Evolutionary conservation across 2,888 invertebrate species (phyloP), one percentile per base, ranked within the genome.

Genomic region (Muschampia plurimacula): DNA sequence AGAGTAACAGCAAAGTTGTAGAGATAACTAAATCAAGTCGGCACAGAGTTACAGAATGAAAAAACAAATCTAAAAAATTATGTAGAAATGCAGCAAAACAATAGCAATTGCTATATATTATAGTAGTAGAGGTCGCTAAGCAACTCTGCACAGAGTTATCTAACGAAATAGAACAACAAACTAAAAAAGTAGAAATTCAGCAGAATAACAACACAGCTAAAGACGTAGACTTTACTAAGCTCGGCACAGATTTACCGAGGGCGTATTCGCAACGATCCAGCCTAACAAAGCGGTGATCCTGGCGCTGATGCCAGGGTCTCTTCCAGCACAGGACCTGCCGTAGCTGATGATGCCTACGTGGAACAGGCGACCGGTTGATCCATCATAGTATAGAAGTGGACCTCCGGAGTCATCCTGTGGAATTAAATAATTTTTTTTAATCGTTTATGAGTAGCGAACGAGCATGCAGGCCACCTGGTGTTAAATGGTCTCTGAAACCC

Each of bases 251-350:
- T 75, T 75, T 3, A 46, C 46, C 63, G 80, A 83, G 0, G 88
- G 83, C 0, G 87, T 90, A 12, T 74, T 78, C 7, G 77, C 70
- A 0, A 81, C 66, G 28, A 97, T 95, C 96, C 96, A 97, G 57
- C 89, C 73, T 0, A 96, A 76, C 74, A 92, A 89, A 0, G 89
- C 80, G 0, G 95, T 92, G 0, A 96, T 89, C 32, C 95, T 88
- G 0, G 95, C 95, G 84, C 95, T 96, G 10, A 96, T 82, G 1
- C 92, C 94, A 0, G 96, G 96, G 0, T 96, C 95, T 3, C 69
- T 72, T 0, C 49, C 65, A 0, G 93, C 96, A 80, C 97, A 97
- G 68, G 77, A 89, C 0, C 73, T 66, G 6, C 96, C 96, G 76
- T 77, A 90, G 70, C 95, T 95, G 72, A 96, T 90, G n/a, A 96